Evolutionary conservation across 2,888 invertebrate genomes (phyloP).

Genomic region (Parasteatoda lunata): DNA sequence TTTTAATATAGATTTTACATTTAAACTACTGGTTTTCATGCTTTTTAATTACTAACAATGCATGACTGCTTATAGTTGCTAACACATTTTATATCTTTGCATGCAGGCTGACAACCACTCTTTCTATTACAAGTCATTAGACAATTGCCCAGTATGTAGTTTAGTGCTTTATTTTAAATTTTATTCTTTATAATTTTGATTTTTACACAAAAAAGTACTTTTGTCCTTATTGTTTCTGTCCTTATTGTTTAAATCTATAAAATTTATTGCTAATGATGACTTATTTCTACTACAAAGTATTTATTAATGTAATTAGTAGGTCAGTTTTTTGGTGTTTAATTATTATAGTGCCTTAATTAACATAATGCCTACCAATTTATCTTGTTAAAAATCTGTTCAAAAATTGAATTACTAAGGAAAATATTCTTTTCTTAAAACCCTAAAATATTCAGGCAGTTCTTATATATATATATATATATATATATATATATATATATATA

Average conservation of each 20-base stretch:
- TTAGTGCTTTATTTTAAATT: conserved; percentile 28
- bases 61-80: conserved; percentile 32
- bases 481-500: too few relatives aligned
- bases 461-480: too few relatives aligned
- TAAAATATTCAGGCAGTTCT: too few relatives aligned
- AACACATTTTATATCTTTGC: conserved; percentile 27
- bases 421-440: too few relatives aligned
- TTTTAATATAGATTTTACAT: background rate
- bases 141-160: conserved; percentile 53
- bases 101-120: conserved; percentile 42
- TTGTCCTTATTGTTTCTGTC: background rate
- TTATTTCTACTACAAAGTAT: background rate
- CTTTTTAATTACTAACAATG: conserved; percentile 14
- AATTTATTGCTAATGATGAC: background rate
- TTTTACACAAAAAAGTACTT: too few relatives aligned
- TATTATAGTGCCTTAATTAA: too few relatives aligned
- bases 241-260: background rate
- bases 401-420: too few relatives aligned
- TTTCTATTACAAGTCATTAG: conserved; percentile 43
- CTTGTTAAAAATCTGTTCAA: too few relatives aligned
- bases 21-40: conserved; percentile 10
- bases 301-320: too few relatives aligned
- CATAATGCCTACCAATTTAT: too few relatives aligned
- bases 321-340: too few relatives aligned
- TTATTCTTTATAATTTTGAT: background rate